Conservation (phyloP, 2,888 invertebrate species). For the Tinea trinotella region DNA sequence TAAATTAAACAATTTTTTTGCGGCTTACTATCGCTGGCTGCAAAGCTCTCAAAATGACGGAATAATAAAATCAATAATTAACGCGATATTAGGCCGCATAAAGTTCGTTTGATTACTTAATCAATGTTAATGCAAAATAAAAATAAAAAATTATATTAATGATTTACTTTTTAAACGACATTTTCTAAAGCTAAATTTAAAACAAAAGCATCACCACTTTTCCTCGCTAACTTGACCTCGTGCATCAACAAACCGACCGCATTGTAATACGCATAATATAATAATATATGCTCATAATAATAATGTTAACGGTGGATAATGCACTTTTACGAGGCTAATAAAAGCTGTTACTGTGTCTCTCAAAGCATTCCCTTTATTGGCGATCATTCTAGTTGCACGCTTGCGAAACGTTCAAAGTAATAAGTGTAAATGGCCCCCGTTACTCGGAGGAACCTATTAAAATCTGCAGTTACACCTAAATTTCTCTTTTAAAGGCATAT, state of each 20-base stretch:
- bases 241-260: not conserved
- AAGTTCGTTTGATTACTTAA: too few relatives aligned
- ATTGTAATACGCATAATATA: not conserved
- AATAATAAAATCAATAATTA: too few relatives aligned
- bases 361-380: constrained; percentile 30
- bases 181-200: too few relatives aligned
- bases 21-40: too few relatives aligned
- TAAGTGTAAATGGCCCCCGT: constrained; percentile 23
- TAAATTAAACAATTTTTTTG: too few relatives aligned
- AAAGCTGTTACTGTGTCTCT: constrained; percentile 34
- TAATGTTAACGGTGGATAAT: constrained; percentile 31
- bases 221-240: not conserved
- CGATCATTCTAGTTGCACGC: constrained; percentile 30
- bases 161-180: too few relatives aligned
- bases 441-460: not conserved
- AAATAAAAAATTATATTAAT: too few relatives aligned
- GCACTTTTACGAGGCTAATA: constrained; percentile 30
- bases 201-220: too few relatives aligned
- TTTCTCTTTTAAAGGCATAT: not conserved
- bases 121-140: too few relatives aligned
- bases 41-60: too few relatives aligned
- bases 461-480: not conserved
- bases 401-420: constrained; percentile 29
- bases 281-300: constrained; percentile 3
- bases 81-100: too few relatives aligned